Conservation (phyloP, 37 sponge, comb jelly and placozoan genomes). For the Mnemiopsis leidyi region DNA sequence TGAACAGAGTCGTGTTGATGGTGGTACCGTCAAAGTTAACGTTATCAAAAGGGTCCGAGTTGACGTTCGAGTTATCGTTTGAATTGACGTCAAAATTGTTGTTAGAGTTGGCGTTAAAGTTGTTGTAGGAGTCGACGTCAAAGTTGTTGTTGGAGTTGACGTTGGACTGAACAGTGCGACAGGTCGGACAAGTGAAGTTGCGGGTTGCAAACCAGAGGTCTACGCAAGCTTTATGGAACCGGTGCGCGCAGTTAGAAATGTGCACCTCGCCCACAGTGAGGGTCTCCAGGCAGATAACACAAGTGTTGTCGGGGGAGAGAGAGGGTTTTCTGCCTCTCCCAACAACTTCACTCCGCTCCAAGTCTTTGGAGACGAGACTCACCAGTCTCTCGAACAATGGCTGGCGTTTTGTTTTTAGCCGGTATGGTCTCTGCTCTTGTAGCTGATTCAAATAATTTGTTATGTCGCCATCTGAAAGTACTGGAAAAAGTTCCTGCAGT, state of each 20-base stretch:
- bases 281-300: conserved; percentile 10
- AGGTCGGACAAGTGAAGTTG: neutral
- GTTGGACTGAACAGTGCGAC: neutral
- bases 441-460: neutral
- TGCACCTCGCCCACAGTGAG: neutral
- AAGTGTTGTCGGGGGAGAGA: neutral
- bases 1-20: too few relatives aligned
- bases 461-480: neutral
- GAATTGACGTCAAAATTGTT: too few relatives aligned
- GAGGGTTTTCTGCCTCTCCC: neutral
- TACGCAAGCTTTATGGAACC: conserved; percentile 6
- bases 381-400: neutral
- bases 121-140: too few relatives aligned
- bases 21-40: too few relatives aligned
- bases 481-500: neutral
- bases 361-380: neutral
- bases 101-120: too few relatives aligned
- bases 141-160: neutral
- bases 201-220: conserved; percentile 6
- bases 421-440: neutral
- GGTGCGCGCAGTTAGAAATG: neutral
- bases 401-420: neutral
- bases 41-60: too few relatives aligned
- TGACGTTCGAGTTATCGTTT: too few relatives aligned
- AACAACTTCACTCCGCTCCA: neutral